phyloP scores from a whole-genome alignment of 2,888 invertebrate genomes.

The Octonoba sinensis region DNA sequence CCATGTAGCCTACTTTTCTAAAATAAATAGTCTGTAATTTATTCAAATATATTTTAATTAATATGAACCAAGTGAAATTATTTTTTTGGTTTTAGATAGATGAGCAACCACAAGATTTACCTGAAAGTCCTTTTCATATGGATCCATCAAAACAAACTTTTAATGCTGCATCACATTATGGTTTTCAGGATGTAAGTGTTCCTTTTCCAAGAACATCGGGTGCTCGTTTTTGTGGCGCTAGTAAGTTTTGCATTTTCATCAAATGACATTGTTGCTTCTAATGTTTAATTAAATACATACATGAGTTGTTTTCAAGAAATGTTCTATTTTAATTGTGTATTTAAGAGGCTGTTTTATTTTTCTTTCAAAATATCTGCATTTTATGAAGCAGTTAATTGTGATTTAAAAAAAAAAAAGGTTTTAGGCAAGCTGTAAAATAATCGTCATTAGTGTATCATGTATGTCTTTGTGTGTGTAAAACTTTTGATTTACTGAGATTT shows the following conservation, averaged over 20 bases:
- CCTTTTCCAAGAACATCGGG: constrained; percentile 95
- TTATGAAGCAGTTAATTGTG: too few species aligned
- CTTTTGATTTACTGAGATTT: too few species aligned
- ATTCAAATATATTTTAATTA: not conserved
- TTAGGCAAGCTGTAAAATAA: too few species aligned
- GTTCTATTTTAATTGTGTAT: not conserved
- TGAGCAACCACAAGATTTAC: constrained; percentile 1
- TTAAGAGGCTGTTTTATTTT: not conserved
- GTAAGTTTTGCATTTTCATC: constrained; percentile 71
- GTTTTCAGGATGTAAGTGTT: constrained; percentile 78
- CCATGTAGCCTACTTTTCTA: too few species aligned
- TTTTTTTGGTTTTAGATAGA: constrained; percentile 28
- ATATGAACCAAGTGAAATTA: too few species aligned
- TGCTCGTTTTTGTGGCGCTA: constrained; percentile 90
- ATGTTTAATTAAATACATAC: too few species aligned
- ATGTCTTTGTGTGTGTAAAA: too few species aligned
- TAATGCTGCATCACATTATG: constrained; percentile 64
- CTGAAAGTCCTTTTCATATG: constrained; percentile 52
- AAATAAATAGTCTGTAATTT: not conserved
- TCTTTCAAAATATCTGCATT: not conserved
- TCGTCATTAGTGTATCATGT: too few species aligned
- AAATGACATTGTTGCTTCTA: not conserved
- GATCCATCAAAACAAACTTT: constrained; percentile 42
- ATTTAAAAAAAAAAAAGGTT: too few species aligned
- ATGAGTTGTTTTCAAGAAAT: not conserved